These are phyloP conservation scores for Limosa lapponica DNA, from an alignment of 2,797 vertebrate genomes.

Conservation along the genomic window DNA sequence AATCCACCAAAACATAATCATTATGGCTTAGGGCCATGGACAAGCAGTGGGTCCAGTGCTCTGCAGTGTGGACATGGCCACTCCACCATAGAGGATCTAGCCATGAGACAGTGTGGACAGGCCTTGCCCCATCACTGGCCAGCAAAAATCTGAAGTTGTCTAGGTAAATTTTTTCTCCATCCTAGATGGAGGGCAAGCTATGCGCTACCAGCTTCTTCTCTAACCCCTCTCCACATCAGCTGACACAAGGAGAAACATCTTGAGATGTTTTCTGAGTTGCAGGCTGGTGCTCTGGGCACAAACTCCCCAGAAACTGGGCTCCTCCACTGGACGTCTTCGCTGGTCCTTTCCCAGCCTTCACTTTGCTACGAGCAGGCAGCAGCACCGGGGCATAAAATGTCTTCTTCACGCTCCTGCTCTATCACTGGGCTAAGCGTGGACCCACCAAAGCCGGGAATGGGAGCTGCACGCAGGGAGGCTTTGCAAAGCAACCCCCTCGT, in stretches of 20 bases:
- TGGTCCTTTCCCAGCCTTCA: background rate
- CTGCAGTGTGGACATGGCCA: background rate
- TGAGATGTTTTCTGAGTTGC: background rate
- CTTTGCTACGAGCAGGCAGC: background rate
- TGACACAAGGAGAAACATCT: background rate
- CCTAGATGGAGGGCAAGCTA: background rate
- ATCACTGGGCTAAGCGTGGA: background rate
- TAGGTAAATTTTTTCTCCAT: background rate
- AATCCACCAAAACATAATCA: background rate
- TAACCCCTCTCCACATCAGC: background rate
- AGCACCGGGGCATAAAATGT: background rate
- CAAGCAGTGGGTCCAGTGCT: background rate
- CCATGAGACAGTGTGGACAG: background rate
- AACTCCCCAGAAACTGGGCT: background rate
- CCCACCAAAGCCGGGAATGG: accelerated
- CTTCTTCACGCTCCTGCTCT: background rate
- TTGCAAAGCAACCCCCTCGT: background rate
- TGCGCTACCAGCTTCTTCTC: background rate
- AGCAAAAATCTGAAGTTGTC: background rate
- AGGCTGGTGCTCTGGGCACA: background rate
- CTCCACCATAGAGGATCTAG: background rate
- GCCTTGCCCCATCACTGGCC: accelerated
- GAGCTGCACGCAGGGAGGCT: background rate
- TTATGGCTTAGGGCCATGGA: background rate
- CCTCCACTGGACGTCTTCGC: background rate